A percentile compares a stretch with the other conserved stretches of the same genome.
phyloP scores from a whole-genome alignment of 1,140 invertebrate genomes.

The Drosophila yakuba region DNA sequence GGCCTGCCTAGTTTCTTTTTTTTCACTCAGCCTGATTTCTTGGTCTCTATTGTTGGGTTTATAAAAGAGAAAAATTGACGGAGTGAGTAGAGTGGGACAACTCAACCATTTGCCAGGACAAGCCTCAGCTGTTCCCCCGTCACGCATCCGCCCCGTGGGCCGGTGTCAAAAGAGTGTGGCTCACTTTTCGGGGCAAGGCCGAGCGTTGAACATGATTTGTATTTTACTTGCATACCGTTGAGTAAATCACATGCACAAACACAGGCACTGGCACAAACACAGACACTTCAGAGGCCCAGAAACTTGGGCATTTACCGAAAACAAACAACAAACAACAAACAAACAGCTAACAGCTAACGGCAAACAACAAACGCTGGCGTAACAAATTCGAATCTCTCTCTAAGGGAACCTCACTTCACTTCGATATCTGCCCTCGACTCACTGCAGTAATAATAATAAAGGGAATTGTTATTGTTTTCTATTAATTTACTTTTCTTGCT shows the following conservation, averaged over 20 bases:
- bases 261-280: conserved; percentile 29
- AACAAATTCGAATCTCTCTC: conserved; percentile 48
- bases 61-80: conserved; percentile 26
- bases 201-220: conserved; percentile 44
- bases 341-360: conserved; percentile 8
- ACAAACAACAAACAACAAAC: conserved; percentile 20
- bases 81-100: background rate
- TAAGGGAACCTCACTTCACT: conserved; percentile 29
- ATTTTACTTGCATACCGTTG: conserved; percentile 49
- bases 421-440: conserved; percentile 43
- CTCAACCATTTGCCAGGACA: conserved; percentile 39
- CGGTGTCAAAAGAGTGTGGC: conserved; percentile 26
- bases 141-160: conserved; percentile 36
- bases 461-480: conserved; percentile 55
- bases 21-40: conserved; percentile 40
- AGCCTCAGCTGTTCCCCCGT: conserved; percentile 33
- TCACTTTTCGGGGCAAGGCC: conserved; percentile 43
- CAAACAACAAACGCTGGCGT: conserved; percentile 15
- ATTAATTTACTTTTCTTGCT: conserved; percentile 52
- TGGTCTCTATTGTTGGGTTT: conserved; percentile 27
- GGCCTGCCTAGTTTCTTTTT: background rate
- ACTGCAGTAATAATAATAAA: conserved; percentile 57
- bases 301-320: conserved; percentile 48
- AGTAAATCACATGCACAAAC: conserved; percentile 48
- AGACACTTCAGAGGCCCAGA: conserved; percentile 29